A percentile compares a stretch with the other conserved stretches of the same genome.
Conservation (phyloP, 2,113 vertebrate species). For the Eonycteris spelaea region DNA sequence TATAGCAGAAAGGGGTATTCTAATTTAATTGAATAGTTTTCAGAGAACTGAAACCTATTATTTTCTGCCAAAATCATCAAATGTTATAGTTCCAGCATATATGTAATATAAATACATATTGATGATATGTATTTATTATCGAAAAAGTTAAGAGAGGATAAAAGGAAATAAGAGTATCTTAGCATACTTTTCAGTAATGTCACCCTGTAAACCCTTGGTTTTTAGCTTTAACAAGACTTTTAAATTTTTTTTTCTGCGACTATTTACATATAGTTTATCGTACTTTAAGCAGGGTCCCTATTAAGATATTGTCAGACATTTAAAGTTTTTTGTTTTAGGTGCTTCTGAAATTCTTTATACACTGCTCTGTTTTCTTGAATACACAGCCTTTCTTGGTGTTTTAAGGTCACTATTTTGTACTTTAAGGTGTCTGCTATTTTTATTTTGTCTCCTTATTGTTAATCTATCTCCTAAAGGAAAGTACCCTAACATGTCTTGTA, state of each 20-base stretch:
- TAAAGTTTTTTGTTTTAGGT: neutral
- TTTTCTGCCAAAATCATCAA: neutral
- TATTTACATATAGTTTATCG: neutral
- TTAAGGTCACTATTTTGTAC: neutral
- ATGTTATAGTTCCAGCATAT: neutral
- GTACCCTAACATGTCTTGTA: neutral
- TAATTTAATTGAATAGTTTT: slow-evolving; percentile 21
- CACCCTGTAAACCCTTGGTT: neutral
- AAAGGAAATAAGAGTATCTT: neutral
- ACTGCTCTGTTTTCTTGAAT: neutral
- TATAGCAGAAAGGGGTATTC: neutral
- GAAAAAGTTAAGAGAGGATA: neutral
- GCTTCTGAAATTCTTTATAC: neutral
- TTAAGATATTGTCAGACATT: neutral
- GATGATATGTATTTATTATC: neutral
- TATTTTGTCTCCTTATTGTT: neutral
- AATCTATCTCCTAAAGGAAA: neutral
- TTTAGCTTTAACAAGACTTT: neutral
- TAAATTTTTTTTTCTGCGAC: neutral
- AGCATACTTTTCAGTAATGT: neutral
- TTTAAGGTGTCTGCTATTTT: neutral
- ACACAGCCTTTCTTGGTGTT: neutral
- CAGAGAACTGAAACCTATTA: neutral
- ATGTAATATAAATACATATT: too few species aligned
- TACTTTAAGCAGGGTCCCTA: neutral